Evolutionary conservation across 2,113 vertebrate species (phyloP).

Genomic region (Crypturellus undulatus): DNA sequence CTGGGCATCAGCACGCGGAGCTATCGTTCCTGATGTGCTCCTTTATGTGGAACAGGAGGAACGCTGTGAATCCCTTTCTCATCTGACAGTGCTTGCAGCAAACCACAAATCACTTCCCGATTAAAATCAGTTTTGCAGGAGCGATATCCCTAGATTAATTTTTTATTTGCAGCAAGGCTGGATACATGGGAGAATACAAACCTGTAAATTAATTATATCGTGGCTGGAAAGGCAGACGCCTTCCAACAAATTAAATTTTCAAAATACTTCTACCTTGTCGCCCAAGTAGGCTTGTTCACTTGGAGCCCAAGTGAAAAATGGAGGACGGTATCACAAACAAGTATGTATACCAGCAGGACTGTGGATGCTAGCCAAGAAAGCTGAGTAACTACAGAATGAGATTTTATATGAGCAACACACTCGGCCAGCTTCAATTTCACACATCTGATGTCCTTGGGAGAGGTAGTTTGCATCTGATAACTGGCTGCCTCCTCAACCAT

Average conservation of each 20-base stretch:
- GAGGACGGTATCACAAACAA: background rate
- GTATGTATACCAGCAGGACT: background rate
- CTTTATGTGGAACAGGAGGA: background rate
- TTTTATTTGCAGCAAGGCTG: background rate
- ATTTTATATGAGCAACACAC: background rate
- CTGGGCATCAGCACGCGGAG: background rate
- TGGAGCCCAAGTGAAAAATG: background rate
- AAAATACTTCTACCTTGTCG: background rate
- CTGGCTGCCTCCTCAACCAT: background rate
- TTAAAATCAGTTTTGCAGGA: slow-evolving; percentile 24
- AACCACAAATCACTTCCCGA: slow-evolving; percentile 18
- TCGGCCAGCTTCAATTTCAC: background rate
- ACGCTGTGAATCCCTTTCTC: background rate
- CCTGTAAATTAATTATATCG: background rate
- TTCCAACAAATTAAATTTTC: slow-evolving; percentile 20
- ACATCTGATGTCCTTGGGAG: background rate
- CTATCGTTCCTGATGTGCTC: background rate
- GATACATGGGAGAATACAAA: slow-evolving; percentile 9
- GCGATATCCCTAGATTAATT: background rate
- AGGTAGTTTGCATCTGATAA: slow-evolving; percentile 1
- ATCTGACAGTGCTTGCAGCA: background rate
- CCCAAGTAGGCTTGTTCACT: background rate
- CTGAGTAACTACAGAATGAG: background rate
- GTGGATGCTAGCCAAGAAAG: background rate
- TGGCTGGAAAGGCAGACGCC: background rate